phyloP scores from a whole-genome alignment of 1,140 invertebrate genomes.

The Chironomus striatipennis region DNA sequence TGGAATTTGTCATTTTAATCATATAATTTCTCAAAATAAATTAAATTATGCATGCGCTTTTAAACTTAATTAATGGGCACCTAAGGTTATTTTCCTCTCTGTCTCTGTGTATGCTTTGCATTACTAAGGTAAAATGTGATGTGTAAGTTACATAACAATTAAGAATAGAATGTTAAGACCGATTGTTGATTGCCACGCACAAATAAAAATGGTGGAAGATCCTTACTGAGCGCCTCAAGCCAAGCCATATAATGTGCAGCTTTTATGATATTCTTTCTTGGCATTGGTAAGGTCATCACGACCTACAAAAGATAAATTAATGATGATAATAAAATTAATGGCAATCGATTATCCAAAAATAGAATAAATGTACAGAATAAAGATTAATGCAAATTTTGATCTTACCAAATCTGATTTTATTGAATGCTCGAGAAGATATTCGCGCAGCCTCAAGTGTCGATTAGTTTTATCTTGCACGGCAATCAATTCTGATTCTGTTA shows the following conservation, averaged over 20 bases:
- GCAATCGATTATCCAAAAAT: neutral
- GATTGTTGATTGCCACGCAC: constrained; percentile 92
- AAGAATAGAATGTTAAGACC: constrained; percentile 95
- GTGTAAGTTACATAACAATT: constrained; percentile 33
- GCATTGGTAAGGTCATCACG: constrained; percentile 92
- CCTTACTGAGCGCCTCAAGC: constrained; percentile 81
- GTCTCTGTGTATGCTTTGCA: too few relatives aligned
- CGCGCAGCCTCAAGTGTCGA: constrained; percentile 78
- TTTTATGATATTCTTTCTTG: constrained; percentile 77
- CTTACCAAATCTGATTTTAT: constrained; percentile 69
- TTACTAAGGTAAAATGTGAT: too few relatives aligned
- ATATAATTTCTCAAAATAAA: too few relatives aligned
- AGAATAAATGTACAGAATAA: too few relatives aligned
- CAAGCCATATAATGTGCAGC: constrained; percentile 89
- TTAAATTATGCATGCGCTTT: too few relatives aligned
- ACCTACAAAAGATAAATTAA: neutral
- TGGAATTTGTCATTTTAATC: too few relatives aligned
- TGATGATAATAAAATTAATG: neutral
- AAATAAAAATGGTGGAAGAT: constrained; percentile 82
- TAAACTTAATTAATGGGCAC: too few relatives aligned
- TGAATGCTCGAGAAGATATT: constrained; percentile 79
- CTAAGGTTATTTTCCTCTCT: too few relatives aligned
- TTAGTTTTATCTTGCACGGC: constrained; percentile 86
- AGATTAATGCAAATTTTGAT: neutral
- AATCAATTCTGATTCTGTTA: constrained; percentile 75